Base-by-base conservation (phyloP, 2,797 vertebrate species). In the Scleropages formosus region DNA sequence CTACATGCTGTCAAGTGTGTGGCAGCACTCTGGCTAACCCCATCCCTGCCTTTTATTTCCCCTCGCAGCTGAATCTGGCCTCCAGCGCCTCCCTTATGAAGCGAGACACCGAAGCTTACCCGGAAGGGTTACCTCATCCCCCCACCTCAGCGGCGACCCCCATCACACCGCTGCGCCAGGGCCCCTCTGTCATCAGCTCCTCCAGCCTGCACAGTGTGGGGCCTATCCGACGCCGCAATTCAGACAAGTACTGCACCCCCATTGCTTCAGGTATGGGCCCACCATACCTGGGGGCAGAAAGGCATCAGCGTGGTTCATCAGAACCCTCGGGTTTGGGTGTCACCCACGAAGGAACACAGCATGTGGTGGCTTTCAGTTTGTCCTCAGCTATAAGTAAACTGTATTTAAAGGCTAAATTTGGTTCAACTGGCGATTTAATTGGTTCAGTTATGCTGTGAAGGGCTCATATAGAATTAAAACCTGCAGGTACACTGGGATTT, bases 161-260 rank as follows among this genome's bases (percentile, higher is more conserved):
- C 78, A 95, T 98, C 90, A 98, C 97, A 78, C 96, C 97, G 0
- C 87, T 98, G 83, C 93, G 97, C 82, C 94, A 95, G 88, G 95
- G 95, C 78, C 96, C 97, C 82, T 96, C 97, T 0, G 96, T 98
- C 90, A 97, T 98, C 89, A 95, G 96, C 89, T 97, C 97, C 80
- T 96, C 97, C 83, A 95, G 95, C 82, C 89, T 99, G 85, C 91
- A 98, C 77, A 90, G 81, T 0, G 93, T 97, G 26, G 97, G 96
- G 47, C 94, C 96, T 75, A 94, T 98, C 87, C 95, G 97, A 78
- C 88, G 97, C 85, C 95, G 97, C 87, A 98, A 95, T 92, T 96
- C 94, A 0, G 97, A 99, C 87, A 99, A 99, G 87, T 98, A 96
- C 93, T 98, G 96, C 93, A 98, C 96, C 85, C 97, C 97, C 1